Base-by-base conservation (phyloP, 1,140 invertebrate genomes). In the Fragariocoptes setiger region DNA sequence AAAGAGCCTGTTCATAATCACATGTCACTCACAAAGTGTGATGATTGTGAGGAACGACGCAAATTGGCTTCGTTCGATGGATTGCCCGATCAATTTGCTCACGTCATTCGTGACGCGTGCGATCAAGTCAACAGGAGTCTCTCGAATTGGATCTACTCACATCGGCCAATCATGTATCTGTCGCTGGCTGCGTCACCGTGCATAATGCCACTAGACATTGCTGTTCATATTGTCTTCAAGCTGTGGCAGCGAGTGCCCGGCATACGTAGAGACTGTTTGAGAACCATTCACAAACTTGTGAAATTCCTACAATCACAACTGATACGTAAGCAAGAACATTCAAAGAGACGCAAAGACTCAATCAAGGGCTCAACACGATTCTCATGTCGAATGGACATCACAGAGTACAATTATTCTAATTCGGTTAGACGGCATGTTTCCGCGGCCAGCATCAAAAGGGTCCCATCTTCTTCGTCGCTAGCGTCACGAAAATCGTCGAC, bases 81-180 rank as follows among this genome's bases (percentile, higher is more conserved):
- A 16, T 45, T 22, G 36, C 45, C 43, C 47, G 50, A 40, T 25
- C 39, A 45, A 51, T 52, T 41, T 53, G 85, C 8, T 31, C 8
- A 31, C n/a, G 76, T 80, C 51, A 76, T 90, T 53, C 76, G 86
- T 65, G 74, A 80, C 52, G 79, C 79, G 1, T 82, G 82, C 46
- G 76, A 82, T 50, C 69, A 75, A 1, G 76, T 78, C 0, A 86
- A 88, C 54, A 77, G 74, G 54, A 78, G 78, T 14, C 53, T 88
- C 20, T 62, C 80, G 21, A 85, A 80, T 57, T 83, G 78, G 75
- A 56, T 88, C 18, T 78, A 80, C 53, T 72, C 74, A 49, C 71
- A 77, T 49, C 63, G 66, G 45, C 72, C 74, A 21, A 68, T 85
- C 54, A 71, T 76, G 48, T 55, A 79, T 22, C 54, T 82, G 1